These are phyloP conservation scores for Trichechus manatus DNA, from an alignment of 2,113 vertebrate genomes.

Conservation along the genomic window DNA sequence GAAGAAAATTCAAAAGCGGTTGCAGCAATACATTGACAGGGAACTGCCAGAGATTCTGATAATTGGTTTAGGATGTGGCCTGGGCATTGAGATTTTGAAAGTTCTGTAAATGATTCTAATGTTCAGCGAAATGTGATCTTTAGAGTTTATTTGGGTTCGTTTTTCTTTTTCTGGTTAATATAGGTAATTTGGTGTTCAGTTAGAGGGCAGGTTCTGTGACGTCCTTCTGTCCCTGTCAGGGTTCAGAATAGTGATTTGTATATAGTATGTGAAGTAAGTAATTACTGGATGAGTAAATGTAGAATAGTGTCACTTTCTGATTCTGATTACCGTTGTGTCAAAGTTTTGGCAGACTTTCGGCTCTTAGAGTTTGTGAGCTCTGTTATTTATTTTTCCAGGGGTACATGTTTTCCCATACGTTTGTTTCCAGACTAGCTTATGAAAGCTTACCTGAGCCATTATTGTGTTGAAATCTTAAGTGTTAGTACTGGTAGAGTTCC, in stretches of 20 bases:
- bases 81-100: neutral
- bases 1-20: neutral
- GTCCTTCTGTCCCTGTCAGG: neutral
- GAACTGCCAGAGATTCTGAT: neutral
- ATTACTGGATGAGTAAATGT: neutral
- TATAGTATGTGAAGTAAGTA: neutral
- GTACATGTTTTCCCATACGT: neutral
- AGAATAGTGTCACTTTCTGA: neutral
- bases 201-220: neutral
- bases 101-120: neutral
- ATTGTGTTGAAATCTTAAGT: neutral
- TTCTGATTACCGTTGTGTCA: neutral
- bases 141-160: neutral
- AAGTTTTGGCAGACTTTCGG: neutral
- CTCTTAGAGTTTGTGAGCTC: neutral
- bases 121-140: neutral
- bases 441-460: neutral
- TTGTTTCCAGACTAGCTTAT: neutral
- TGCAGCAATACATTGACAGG: neutral
- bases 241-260: neutral
- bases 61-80: neutral
- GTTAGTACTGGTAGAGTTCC: neutral
- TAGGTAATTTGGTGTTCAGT: neutral
- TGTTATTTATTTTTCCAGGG: neutral
- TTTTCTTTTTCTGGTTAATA: neutral